Base-by-base conservation (phyloP, 2,888 invertebrate species). In the Ferdinandea cuprea region DNA sequence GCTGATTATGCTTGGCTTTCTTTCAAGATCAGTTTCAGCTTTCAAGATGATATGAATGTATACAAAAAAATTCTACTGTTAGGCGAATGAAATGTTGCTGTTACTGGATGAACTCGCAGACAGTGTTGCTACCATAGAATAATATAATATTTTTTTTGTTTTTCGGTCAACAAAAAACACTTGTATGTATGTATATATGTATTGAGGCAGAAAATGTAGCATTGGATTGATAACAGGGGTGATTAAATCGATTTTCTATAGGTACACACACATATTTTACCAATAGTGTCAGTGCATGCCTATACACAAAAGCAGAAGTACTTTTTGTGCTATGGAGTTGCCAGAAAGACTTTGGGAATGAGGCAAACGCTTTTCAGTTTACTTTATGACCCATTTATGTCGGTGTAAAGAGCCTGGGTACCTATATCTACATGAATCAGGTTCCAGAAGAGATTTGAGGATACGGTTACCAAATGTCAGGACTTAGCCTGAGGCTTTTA, bases 151-250 rank as follows among this genome's bases (percentile, higher is more conserved):
- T 19, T 13, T 21, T 21, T 19, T 56, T 13, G 5, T 19, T 21
- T 19, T 35, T 32, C n/a, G 4, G 21, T 9, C 17, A 48, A 52
- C 30, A 9, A 21, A 17, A 3, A 15, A 13, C 8, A 1, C 6
- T 3, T 28, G 15, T 1, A n/a, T 19, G 15, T 8, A 30, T 8
- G 15, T 25, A 37, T 19, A 42, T 25, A 25, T 25, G 8, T 25
- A 25, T 25, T 25, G 25, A 25, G 5, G 25, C 25, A 25, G 25
- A 3, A 25, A 25, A 5, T n/a, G n/a, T n/a, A 28, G 58, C 28
- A 15, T 17, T 42, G 28, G 21, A 11, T 28, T 42, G 58, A 44
- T 59, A 59, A 59, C 42, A 42, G 28, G 42, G 30, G 58, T 59
- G n/a, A 59, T 59, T 59, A 17, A 28, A 21, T 15, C 19, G 13